These are phyloP conservation scores for Platycheirus albimanus DNA, from an alignment of 2,888 invertebrate species.

Conservation along the genomic window DNA sequence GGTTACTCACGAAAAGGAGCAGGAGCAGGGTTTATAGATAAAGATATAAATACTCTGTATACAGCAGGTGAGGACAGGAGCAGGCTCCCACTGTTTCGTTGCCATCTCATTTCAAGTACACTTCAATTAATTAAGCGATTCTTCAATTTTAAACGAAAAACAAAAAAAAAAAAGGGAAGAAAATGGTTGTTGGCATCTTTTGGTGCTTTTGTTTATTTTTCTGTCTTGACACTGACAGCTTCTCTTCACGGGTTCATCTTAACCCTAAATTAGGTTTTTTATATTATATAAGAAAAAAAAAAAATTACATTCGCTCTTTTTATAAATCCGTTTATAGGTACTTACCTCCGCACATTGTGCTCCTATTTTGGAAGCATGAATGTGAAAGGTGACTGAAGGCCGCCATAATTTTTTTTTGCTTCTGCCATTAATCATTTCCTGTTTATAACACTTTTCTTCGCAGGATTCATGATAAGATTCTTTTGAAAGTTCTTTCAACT, in stretches of 20 bases:
- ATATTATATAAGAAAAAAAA: background rate
- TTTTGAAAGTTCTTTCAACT: constrained; percentile 48
- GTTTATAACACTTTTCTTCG: constrained; percentile 60
- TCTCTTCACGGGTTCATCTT: background rate
- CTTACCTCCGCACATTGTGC: background rate
- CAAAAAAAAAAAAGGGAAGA: constrained; percentile 15
- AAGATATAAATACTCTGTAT: too few species aligned
- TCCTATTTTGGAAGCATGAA: constrained; percentile 10
- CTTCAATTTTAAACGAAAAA: constrained; percentile 43
- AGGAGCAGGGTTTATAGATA: too few species aligned
- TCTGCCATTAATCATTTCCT: constrained; percentile 67
- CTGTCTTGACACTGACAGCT: constrained; percentile 37
- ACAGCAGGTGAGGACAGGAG: too few species aligned
- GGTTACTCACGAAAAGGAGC: background rate
- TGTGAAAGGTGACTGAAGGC: constrained; percentile 65
- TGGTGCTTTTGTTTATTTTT: constrained; percentile 36
- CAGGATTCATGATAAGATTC: constrained; percentile 41
- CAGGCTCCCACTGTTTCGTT: background rate
- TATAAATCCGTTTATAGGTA: constrained; percentile 39
- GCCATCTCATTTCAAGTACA: constrained; percentile 45
- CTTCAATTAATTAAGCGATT: constrained; percentile 66
- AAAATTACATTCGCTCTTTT: constrained; percentile 13
- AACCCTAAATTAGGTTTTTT: constrained; percentile 1
- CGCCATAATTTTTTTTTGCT: constrained; percentile 47
- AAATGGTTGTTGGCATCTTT: constrained; percentile 26